Base-by-base conservation (phyloP, 2,113 vertebrate species). In the Callospermophilus lateralis region DNA sequence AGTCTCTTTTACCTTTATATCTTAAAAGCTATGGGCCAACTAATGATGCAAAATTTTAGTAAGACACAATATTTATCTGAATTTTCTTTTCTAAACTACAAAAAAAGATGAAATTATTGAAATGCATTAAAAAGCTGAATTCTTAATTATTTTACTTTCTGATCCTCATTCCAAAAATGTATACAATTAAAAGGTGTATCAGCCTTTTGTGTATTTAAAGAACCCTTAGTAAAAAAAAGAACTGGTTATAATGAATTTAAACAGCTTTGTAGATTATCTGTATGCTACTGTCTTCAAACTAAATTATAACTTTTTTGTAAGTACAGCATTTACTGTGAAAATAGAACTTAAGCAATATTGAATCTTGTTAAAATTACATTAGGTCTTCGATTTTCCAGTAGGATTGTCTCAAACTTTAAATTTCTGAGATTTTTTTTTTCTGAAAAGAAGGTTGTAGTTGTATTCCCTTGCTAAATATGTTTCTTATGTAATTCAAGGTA, bases 321-420 rank as follows among this genome's bases (percentile, higher is more conserved):
- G 10, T 72, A 87, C 0, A 16, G 28, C 42, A 80, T 53, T 81
- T 81, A 51, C 20, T 84, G 70, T 96, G 84, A 94, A 90, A 94
- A 74, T 85, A 93, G 2, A 20, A 78, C 6, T 78, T 86, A 70
- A 4, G 6, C 70, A 95, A 89, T 78, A 86, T 3, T 34, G 0
- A 77, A 89, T 76, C 11, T 63, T 65, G 16, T 48, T 34, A 84
- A 79, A 78, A 32, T 6, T 15, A 84, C 78, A 90, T 77, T 61
- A 55, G 42, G 81, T 6, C 9, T 83, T 74, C 16, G 34, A 72
- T 74, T 77, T 42, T 30, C 4, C 3, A 34, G 7, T 26, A 70
- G n/a, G 17, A 79, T 70, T 93, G 68, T 30, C 15, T 70, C 6
- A 48, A 39, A 80, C 30, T 72, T 84, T 51, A 26, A 53, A 53